phyloP scores from a whole-genome alignment of 2,888 invertebrate genomes.

The Myopa tessellatipennis region DNA sequence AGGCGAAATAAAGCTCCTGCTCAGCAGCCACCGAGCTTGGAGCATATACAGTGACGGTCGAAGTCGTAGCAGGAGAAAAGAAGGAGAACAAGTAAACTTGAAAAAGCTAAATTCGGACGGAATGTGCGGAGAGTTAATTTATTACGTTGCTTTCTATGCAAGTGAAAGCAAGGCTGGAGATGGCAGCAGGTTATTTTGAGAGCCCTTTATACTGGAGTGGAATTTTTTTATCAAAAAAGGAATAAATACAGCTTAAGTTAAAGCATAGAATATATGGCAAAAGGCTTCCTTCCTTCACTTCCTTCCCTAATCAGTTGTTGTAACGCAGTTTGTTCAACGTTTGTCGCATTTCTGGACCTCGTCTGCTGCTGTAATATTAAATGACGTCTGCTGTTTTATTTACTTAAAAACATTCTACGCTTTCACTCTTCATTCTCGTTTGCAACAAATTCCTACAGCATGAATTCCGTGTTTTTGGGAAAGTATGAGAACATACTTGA shows the following conservation, averaged over 20 bases:
- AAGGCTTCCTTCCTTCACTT: background rate
- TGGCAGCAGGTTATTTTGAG: conserved; percentile 1
- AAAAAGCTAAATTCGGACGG: conserved; percentile 34
- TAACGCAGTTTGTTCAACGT: too few species aligned
- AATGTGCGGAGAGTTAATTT: conserved; percentile 45
- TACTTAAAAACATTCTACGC: conserved; percentile 16
- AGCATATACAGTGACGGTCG: background rate
- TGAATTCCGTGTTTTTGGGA: background rate
- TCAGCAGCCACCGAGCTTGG: conserved; percentile 33
- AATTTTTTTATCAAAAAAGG: background rate
- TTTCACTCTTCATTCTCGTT: conserved; percentile 3
- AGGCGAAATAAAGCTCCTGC: conserved; percentile 40
- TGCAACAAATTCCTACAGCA: background rate
- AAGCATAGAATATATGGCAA: background rate
- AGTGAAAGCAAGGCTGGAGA: background rate
- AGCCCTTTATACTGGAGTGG: conserved; percentile 17
- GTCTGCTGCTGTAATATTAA: background rate
- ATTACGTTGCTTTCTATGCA: conserved; percentile 34
- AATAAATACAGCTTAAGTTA: background rate
- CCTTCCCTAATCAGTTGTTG: background rate
- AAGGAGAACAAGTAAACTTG: background rate
- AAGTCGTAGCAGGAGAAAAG: background rate
- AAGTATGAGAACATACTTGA: conserved; percentile 9
- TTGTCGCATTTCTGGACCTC: background rate
- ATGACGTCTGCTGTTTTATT: conserved; percentile 31